phyloP scores from a whole-genome alignment of 2,888 invertebrate genomes.

The Drosophila anomalata region DNA sequence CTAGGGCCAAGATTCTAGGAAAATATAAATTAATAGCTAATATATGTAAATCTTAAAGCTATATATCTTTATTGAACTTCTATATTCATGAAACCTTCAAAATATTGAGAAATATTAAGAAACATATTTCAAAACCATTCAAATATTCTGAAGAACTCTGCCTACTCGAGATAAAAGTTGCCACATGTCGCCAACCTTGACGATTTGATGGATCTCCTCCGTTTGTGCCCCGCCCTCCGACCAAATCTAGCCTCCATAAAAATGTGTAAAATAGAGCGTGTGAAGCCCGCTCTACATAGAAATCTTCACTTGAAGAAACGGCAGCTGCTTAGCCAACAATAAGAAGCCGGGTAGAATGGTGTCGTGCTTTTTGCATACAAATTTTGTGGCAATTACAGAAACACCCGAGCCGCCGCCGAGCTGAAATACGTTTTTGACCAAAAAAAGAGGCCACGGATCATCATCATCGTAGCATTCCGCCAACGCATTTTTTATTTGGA shows the following conservation, averaged over 20 bases:
- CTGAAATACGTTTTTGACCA: slow-evolving; percentile 53
- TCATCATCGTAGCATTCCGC: slow-evolving; percentile 17
- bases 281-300: slow-evolving; percentile 64
- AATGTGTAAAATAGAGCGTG: slow-evolving; percentile 69
- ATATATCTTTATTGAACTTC: too few relatives aligned
- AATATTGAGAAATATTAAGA: background rate
- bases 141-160: slow-evolving; percentile 31
- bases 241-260: slow-evolving; percentile 46
- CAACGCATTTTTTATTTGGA: slow-evolving; percentile 47
- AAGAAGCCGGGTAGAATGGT: slow-evolving; percentile 5
- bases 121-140: slow-evolving; percentile 18
- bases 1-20: background rate
- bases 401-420: slow-evolving; percentile 14
- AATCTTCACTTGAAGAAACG: slow-evolving; percentile 45
- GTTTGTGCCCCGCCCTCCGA: slow-evolving; percentile 38
- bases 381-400: slow-evolving; percentile 70
- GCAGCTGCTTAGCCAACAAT: slow-evolving; percentile 41
- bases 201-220: slow-evolving; percentile 28
- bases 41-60: too few relatives aligned
- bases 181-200: slow-evolving; percentile 37
- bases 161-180: slow-evolving; percentile 14
- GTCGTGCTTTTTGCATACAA: slow-evolving; percentile 70
- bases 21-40: background rate
- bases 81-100: background rate
- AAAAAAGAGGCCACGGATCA: slow-evolving; percentile 37